Base-by-base conservation (phyloP, 2,113 vertebrate genomes). In the Prionailurus bengalensis region DNA sequence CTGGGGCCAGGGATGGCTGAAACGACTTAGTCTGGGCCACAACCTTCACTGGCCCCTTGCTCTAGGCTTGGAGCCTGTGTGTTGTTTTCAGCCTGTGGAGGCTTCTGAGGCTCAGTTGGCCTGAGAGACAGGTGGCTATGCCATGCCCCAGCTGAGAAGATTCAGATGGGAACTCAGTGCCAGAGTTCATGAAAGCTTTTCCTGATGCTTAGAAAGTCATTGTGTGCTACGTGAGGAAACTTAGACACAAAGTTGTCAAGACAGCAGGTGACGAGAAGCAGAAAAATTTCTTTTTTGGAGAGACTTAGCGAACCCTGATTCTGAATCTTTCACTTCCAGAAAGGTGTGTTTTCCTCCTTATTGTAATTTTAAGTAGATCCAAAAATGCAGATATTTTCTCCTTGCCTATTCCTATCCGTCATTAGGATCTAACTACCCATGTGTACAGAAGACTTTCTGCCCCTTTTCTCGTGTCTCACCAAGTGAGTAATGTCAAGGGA, bases 181-280 rank as follows among this genome's bases (percentile, higher is more conserved):
- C 27, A 33, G 66, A 1, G 36, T 66, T 51, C 68, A 39, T 39
- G 33, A 19, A 82, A 78, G 25, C 48, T 73, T 92, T 91, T 76
- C 39, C 39, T 51, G 58, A 81, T 91, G 39, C 21, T 91, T 89
- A 88, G 89, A 51, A 95, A 92, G 90, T 74, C 80, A 48, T 23
- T 33, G n/a, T 45, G 55, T n/a, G 51, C 36, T 39, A 58, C 16
- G 27, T 1, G n/a, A 79, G 27, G 71, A 63, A 70, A 86, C 1
- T 5, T 45, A 42, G 53, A 27, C 39, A 90, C 4, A 10, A 45
- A 31, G 14, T 5, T 88, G 94, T 91, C 17, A 33, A 39, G 58
- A 33, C 36, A 73, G 39, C 29, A 73, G 23, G 42, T 89, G 5
- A 39, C 36, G 81, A 91, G 58, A 91, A 76, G 31, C 14, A 70